Evolutionary conservation across 2,113 vertebrate species (phyloP), one percentile per base, ranked within the genome.

Genomic region (Lasiurus borealis): DNA sequence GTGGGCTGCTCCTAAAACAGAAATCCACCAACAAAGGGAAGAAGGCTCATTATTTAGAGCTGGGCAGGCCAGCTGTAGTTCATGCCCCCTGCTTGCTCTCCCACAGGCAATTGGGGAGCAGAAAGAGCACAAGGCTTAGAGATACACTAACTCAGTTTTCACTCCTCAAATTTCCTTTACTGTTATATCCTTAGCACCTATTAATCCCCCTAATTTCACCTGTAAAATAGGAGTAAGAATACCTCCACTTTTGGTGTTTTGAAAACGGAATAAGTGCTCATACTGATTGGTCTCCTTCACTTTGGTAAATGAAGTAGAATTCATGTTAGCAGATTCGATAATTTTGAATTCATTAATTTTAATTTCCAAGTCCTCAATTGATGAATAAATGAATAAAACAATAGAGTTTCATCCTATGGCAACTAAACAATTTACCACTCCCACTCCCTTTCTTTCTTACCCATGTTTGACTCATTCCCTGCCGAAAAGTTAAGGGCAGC

Each of bases 1-100:
- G 98, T 98, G 76, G 98, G 97, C 1, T 95, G 95, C 90, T 99
- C 99, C 99, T 99, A 93, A 88, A 98, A 98, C 19, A 97, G 84
- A 95, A 95, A 15, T 85, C 16, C 69, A 92, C 6, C 83, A 2
- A 62, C n/a, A 92, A 66, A 86, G 64, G 44, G 11, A 48, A 44
- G n/a, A 69, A 82, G 34, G 1, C 14, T 93, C 3, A 8, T 91
- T 93, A 90, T n/a, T 94, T 34, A 76, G 13, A 5, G 36, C 6
- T 10, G 36, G 8, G 44, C 12, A 82, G 66, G 40, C 18, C 25
- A 54, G 34, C 8, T 34, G 16, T 8, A 62, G 18, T 14, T 8
- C n/a, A 21, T 16, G 21, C 16, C 40, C 1, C 27, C 72, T 12
- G 64, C 34, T 16, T 19, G n/a, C 46, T 10, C 18, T 19, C n/a